Percentiles rank a stretch among this genome's conserved stretches.
phyloP scores from a whole-genome alignment of 1,140 invertebrate genomes.

The Drosophila jambulina region DNA sequence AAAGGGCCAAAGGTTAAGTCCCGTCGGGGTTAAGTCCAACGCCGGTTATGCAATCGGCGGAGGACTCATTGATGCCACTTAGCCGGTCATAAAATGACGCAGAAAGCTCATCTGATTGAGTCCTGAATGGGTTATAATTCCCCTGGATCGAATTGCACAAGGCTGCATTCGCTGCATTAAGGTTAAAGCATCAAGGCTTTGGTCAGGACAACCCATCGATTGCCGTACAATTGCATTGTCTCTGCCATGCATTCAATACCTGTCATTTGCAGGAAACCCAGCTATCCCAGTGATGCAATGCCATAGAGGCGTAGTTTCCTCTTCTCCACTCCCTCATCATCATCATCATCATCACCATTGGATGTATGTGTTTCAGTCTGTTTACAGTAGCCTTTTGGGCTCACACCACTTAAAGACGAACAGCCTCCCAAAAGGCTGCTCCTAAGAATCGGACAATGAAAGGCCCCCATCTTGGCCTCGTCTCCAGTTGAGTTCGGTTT shows the following conservation, averaged over 20 bases:
- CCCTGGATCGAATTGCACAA: conserved; percentile 23
- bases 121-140: conserved; percentile 2
- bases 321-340: not conserved
- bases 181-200: conserved; percentile 47
- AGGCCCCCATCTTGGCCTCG: not conserved
- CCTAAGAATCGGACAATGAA: conserved; percentile 19
- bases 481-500: not conserved
- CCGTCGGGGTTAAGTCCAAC: conserved; percentile 2
- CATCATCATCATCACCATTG: not conserved
- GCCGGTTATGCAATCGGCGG: conserved; percentile 50
- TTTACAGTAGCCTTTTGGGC: conserved; percentile 31
- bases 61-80: conserved; percentile 26
- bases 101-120: conserved; percentile 3
- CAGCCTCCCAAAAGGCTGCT: conserved; percentile 57
- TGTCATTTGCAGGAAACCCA: conserved; percentile 54
- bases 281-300: conserved; percentile 50
- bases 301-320: conserved; percentile 34
- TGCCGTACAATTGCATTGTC: conserved; percentile 50
- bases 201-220: conserved; percentile 50
- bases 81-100: conserved; percentile 22
- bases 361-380: conserved; percentile 8
- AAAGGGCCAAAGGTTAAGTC: conserved; percentile 44
- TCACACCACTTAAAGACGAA: conserved; percentile 11
- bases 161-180: conserved; percentile 24
- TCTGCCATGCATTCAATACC: conserved; percentile 13